Conservation (phyloP, 2,888 invertebrate genomes). For the Cataglyphis livida region DNA sequence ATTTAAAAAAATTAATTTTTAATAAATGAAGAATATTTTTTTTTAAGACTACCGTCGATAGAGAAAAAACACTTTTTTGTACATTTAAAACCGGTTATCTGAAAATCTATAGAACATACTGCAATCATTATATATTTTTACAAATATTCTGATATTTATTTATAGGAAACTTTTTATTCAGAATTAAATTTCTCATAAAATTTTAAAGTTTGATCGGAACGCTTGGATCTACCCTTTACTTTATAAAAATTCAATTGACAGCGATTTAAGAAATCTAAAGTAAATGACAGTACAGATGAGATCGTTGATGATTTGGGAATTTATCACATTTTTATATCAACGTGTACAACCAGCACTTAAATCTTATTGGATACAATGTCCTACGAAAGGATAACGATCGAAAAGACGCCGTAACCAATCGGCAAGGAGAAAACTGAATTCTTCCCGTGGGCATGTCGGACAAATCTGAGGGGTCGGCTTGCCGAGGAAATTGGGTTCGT, state of each 20-base stretch:
- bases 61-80: too few relatives aligned
- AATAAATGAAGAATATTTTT: too few relatives aligned
- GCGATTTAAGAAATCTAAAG: neutral
- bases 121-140: too few relatives aligned
- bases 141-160: too few relatives aligned
- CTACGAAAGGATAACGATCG: slow-evolving; percentile 33
- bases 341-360: neutral
- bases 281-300: neutral
- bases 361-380: slow-evolving; percentile 20
- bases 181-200: too few relatives aligned
- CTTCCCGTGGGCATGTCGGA: slow-evolving; percentile 73
- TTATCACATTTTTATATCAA: neutral
- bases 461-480: slow-evolving; percentile 68
- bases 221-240: too few relatives aligned
- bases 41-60: too few relatives aligned
- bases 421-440: slow-evolving; percentile 71
- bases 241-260: neutral
- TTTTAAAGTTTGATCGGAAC: too few relatives aligned
- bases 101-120: too few relatives aligned
- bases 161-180: too few relatives aligned
- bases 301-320: neutral
- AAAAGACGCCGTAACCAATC: slow-evolving; percentile 62
- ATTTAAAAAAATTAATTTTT: too few relatives aligned
- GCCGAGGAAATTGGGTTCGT: slow-evolving; percentile 80
- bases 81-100: too few relatives aligned